These are phyloP conservation scores for Biston betularia DNA, from an alignment of 2,888 invertebrate genomes.

Conservation along the genomic window DNA sequence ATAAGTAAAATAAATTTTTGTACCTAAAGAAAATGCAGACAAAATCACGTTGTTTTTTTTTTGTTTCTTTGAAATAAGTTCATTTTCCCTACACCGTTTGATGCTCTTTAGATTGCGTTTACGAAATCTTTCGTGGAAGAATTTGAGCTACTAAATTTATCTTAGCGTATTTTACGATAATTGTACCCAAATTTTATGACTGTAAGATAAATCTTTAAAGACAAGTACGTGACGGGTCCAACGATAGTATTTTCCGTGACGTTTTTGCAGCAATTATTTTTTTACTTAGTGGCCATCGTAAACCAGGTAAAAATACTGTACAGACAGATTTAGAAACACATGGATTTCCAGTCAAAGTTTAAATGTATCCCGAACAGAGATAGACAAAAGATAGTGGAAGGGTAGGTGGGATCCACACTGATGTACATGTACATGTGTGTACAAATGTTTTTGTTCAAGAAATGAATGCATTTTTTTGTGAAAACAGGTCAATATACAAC, in stretches of 20 bases:
- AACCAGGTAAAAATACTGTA: background rate
- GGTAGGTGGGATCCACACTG: too few relatives aligned
- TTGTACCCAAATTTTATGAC: conserved; percentile 59
- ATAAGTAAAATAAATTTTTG: background rate
- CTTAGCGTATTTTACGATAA: conserved; percentile 53
- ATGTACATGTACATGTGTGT: too few relatives aligned
- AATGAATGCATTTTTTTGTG: too few relatives aligned
- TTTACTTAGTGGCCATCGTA: conserved; percentile 1
- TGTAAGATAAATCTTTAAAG: conserved; percentile 43
- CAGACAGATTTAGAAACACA: too few relatives aligned
- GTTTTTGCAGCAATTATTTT: conserved; percentile 40
- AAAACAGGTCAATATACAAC: too few relatives aligned
- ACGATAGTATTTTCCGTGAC: conserved; percentile 28
- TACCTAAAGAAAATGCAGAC: conserved; percentile 37
- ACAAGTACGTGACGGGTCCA: conserved; percentile 41
- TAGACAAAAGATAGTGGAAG: too few relatives aligned
- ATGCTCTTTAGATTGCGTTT: conserved; percentile 76
- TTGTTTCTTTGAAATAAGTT: conserved; percentile 49
- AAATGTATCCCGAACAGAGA: too few relatives aligned
- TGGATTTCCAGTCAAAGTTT: too few relatives aligned
- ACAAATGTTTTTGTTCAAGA: too few relatives aligned
- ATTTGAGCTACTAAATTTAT: conserved; percentile 58
- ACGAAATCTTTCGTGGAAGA: conserved; percentile 77
- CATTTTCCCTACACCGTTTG: conserved; percentile 60
- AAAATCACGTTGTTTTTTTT: conserved; percentile 45